These are phyloP conservation scores for Idaea aversata DNA, from an alignment of 2,888 invertebrate species.

Conservation along the genomic window DNA sequence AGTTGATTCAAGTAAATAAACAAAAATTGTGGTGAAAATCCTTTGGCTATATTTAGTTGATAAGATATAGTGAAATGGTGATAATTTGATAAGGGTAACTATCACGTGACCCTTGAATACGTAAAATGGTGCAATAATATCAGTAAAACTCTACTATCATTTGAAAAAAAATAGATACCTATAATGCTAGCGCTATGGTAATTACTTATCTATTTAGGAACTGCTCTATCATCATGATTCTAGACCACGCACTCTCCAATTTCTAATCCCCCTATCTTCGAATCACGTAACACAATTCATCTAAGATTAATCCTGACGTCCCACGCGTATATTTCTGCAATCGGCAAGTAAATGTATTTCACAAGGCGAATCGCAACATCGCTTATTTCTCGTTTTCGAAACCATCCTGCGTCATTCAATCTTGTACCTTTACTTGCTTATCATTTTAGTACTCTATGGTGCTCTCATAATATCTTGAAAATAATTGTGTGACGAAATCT, in stretches of 20 bases:
- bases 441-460: conserved; percentile 20
- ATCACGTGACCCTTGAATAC: conserved; percentile 3
- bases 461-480: conserved; percentile 38
- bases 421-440: conserved; percentile 56
- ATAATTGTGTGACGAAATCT: not conserved
- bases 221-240: not conserved
- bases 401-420: conserved; percentile 74
- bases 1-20: conserved; percentile 59
- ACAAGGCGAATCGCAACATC: conserved; percentile 76
- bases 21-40: conserved; percentile 57
- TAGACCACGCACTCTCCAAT: not conserved
- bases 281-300: conserved; percentile 44
- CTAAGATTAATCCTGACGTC: conserved; percentile 72
- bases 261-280: not conserved
- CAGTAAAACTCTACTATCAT: conserved; percentile 6
- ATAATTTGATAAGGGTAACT: conserved; percentile 31
- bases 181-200: too few relatives aligned
- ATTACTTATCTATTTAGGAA: too few relatives aligned
- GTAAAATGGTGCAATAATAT: not conserved
- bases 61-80: conserved; percentile 71
- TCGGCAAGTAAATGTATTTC: conserved; percentile 71
- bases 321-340: conserved; percentile 71
- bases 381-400: conserved; percentile 79
- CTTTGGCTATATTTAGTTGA: conserved; percentile 45
- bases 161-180: too few relatives aligned